Evolutionary conservation across 2,888 invertebrate genomes (phyloP), one percentile per base, ranked within the genome.

Genomic region (Epistrophella euchroma): DNA sequence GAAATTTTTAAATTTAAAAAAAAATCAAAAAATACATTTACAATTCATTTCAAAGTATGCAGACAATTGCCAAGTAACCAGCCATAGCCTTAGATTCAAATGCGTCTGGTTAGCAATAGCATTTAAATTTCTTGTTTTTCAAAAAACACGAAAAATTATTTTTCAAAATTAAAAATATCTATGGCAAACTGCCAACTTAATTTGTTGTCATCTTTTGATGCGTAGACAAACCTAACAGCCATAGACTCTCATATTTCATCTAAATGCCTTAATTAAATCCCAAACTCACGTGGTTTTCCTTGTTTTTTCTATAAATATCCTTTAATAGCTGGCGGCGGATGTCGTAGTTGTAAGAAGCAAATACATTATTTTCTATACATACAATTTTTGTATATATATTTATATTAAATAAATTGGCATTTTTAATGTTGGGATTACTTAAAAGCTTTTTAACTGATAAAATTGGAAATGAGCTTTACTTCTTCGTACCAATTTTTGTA

Each of bases 281-380:
- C 32, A 47, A 32, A 19, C 17, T 45, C 73, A 73, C 73, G 62
- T 73, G 73, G 52, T 60, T 35, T 35, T 47, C 37, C 37, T 45
- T 50, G 32, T 15, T 4, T 47, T 25, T 52, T 73, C 73, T 73
- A 62, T 74, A 32, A 62, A 74, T 74, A 74, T 62, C 50, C 73
- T 47, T 60, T 37, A 60, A 72, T 37, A 62, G 60, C 35, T 50
- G 22, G 13, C 60, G 32, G 43, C 43, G 2, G 22, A 13, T 62
- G 43, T 45, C 28, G 22, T 25, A 28, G 10, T 47, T 47, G 47
- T 2, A 64, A 13, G 45, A 17, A n/a, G 17, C 13, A 47, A 13
- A 62, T 43, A 13, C 19, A 17, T 45, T 45, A 17, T 28, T 28
- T 56, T 10, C n/a, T 35, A 35, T 35, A 11, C 6, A 5, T 5